Percentiles rank a stretch among this genome's conserved stretches.
Evolutionary conservation across 1,140 invertebrate species (phyloP).

Genomic region (Acromyrmex heyeri): DNA sequence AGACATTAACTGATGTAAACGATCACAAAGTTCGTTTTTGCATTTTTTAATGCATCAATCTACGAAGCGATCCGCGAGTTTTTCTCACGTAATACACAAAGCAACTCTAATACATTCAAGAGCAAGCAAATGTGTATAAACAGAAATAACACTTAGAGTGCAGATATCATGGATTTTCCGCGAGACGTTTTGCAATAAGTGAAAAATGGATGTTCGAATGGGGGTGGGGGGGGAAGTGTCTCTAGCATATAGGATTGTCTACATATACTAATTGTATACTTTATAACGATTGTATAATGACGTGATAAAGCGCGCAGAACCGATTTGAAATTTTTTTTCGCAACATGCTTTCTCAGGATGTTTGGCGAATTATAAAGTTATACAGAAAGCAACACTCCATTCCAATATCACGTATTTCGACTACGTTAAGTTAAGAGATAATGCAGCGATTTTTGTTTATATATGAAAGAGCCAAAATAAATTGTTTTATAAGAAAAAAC

Average conservation of each 20-base stretch:
- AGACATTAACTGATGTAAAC: constrained; percentile 54
- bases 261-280: constrained; percentile 63
- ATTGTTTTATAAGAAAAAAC: constrained; percentile 72
- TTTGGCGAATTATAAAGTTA: constrained; percentile 44
- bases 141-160: constrained; percentile 48
- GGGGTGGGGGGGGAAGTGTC: background rate
- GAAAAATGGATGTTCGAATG: constrained; percentile 7
- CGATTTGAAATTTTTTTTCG: constrained; percentile 55
- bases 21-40: constrained; percentile 21
- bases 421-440: constrained; percentile 56
- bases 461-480: constrained; percentile 71
- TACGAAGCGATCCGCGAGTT: constrained; percentile 30
- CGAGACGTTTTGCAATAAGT: constrained; percentile 45
- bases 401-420: constrained; percentile 65
- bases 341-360: constrained; percentile 52
- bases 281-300: constrained; percentile 65
- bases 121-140: constrained; percentile 1
- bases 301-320: constrained; percentile 49
- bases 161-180: background rate
- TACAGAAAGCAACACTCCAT: constrained; percentile 64
- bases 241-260: constrained; percentile 55
- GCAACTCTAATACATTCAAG: constrained; percentile 12
- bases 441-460: constrained; percentile 69
- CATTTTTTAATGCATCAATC: constrained; percentile 51
- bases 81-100: constrained; percentile 36